Base-by-base conservation (phyloP, 1,140 invertebrate genomes). In the Rhopalosiphum padi region DNA sequence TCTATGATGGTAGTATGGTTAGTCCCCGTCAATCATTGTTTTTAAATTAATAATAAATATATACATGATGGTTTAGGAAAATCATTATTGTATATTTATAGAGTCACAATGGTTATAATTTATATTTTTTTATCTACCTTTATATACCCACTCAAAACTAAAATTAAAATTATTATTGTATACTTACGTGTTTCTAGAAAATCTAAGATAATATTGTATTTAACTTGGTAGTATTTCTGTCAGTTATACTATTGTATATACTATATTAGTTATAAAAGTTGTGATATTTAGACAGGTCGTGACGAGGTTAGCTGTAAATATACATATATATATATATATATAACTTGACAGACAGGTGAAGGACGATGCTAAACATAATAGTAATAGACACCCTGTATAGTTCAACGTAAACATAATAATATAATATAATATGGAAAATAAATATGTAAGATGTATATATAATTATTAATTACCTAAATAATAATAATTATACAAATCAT, bases 401-500 rank as follows among this genome's bases (percentile, higher is more conserved):
- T 77, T 77, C n/a, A n/a, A n/a, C 15, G 15, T 18, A 77, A 68
- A 77, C 4, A 15, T n/a, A n/a, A 77, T n/a, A 77, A n/a, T 77
- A n/a, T 77, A 77, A n/a, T 77, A 30, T 77, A n/a, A 77, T n/a
- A n/a, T n/a, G 0, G 30, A n/a, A n/a, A 77, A 77, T 77, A n/a
- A 77, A 15, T 77, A n/a, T 77, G 22, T 22, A 77, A 15, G n/a
- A n/a, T 77, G 22, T 22, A 53, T 23, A 68, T 68, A 77, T 77
- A 77, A 77, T n/a, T 77, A 77, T n/a, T 77, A 77, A 77, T 77
- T 77, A 77, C 15, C 60, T 18, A 77, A 77, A 77, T n/a, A 77
- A 77, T n/a, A 1, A 77, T 77, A n/a, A n/a, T n/a, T 77, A 77
- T 77, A 77, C 30, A n/a, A n/a, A n/a, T 30, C 60, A n/a, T 77